Evolutionary conservation across 2,888 invertebrate genomes (phyloP).

Genomic region (Tuberolachnus salignus): DNA sequence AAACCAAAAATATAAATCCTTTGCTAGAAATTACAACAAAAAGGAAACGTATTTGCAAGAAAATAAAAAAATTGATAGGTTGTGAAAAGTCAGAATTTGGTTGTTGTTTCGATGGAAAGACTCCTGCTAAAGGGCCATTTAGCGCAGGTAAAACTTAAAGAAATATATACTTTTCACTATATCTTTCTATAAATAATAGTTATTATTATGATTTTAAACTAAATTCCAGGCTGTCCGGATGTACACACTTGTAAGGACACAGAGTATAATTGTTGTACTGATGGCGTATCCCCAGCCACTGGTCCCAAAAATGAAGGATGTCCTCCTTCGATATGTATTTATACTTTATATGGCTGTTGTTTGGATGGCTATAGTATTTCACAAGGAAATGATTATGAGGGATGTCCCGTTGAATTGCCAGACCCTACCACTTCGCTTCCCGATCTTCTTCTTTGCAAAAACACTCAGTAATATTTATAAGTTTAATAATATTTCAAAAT

Average conservation of each 20-base stretch:
- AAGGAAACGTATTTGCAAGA: conserved; percentile 65
- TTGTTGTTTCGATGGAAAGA: conserved; percentile 83
- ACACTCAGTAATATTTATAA: conserved; percentile 31
- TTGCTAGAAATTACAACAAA: conserved; percentile 3
- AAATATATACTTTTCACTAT: neutral
- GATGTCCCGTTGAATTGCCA: conserved; percentile 69
- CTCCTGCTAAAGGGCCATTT: conserved; percentile 80
- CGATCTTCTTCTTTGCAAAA: conserved; percentile 22
- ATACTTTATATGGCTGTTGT: conserved; percentile 87
- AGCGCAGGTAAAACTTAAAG: conserved; percentile 68
- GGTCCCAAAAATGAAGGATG: conserved; percentile 78
- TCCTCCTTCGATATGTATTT: conserved; percentile 74
- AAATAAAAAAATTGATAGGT: conserved; percentile 65
- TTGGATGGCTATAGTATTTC: conserved; percentile 78
- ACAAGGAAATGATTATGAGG: conserved; percentile 81
- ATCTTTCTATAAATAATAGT: neutral
- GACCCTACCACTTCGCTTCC: neutral
- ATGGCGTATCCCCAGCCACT: conserved; percentile 77
- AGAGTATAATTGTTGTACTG: conserved; percentile 80
- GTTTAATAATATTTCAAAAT: conserved; percentile 15
- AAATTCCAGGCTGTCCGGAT: conserved; percentile 69
- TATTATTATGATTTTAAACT: neutral
- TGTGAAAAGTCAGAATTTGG: conserved; percentile 75
- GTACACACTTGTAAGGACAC: conserved; percentile 79
- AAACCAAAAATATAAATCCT: neutral